Evolutionary conservation across 2,888 invertebrate species (phyloP), one percentile per base, ranked within the genome.

Genomic region (Drosophila borealis): DNA sequence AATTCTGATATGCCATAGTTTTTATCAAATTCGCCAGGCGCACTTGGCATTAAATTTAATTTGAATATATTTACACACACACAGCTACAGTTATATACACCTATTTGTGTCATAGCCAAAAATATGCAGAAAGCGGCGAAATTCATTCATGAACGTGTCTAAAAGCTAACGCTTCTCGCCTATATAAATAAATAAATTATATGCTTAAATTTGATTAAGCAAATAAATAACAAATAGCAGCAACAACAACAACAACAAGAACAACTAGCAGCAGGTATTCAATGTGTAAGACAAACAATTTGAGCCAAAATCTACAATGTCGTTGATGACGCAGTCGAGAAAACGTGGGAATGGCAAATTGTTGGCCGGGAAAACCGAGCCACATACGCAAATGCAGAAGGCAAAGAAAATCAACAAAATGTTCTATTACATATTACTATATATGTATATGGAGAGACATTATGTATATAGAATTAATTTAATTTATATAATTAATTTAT

Each of bases 51-150:
- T 56, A 59, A 48, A 66, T 70, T 71, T 36, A 54, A 67, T 65
- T 62, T 62, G 48, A 37, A 66, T 68, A 44, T 50, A 48, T 63
- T 14, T n/a, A n/a, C 42, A 37, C 9, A 51, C 11, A 55, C 13
- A 29, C 19, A 19, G 3, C 13, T 17, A 53, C 39, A 29, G 29
- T 8, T 29, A 29, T 37, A 11, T 36, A 17, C 13, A 41, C 13
- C 51, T 81, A 83, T 87, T 86, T 81, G 78, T 81, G 83, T 88
- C 83, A 86, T 88, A 86, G 83, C 81, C 78, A 78, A 83, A 83
- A 88, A 85, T 84, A 85, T 75, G 44, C 34, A 45, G 25, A 53
- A 44, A 54, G 42, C 62, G 48, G 46, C 55, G 21, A 64, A 67
- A 72, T 82, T 82, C 81, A 82, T 82, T 82, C 81, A 82, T 82